Percentiles rank a stretch among this genome's conserved stretches.
Evolutionary conservation across 2,888 invertebrate genomes (phyloP).

Genomic region (Hirtodrosophila alboralis): DNA sequence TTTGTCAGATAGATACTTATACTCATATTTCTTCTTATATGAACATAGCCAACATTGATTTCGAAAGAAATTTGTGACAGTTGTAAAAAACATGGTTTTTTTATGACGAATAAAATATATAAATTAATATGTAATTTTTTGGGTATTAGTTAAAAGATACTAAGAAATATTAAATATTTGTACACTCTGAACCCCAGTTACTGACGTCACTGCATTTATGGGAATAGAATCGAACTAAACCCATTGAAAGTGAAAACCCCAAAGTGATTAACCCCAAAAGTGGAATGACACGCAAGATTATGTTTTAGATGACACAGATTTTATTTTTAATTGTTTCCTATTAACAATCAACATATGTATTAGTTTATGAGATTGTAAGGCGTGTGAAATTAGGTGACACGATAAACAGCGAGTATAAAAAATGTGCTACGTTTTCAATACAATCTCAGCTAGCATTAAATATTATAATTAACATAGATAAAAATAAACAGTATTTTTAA

Average conservation of each 20-base stretch:
- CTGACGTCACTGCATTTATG: constrained; percentile 9
- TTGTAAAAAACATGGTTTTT: no score
- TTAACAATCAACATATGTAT: constrained; percentile 43
- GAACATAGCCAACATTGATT: no score
- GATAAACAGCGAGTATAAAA: constrained; percentile 15
- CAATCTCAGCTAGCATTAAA: constrained; percentile 21
- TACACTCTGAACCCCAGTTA: not conserved
- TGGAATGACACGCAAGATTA: constrained; percentile 36
- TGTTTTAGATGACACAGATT: constrained; percentile 57
- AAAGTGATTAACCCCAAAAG: constrained; percentile 27
- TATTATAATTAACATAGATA: constrained; percentile 36
- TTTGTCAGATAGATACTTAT: no score
- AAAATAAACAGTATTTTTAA: no score
- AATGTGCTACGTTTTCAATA: constrained; percentile 23
- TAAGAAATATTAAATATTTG: no score
- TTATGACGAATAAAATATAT: no score
- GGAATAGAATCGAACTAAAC: constrained; percentile 6
- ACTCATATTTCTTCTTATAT: no score
- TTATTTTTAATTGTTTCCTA: constrained; percentile 39
- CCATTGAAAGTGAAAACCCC: constrained; percentile 63
- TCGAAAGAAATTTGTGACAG: no score
- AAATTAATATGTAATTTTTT: no score
- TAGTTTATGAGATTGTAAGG: constrained; percentile 4
- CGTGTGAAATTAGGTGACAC: constrained; percentile 17
- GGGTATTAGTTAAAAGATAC: no score